Conservation (phyloP, 2,888 invertebrate genomes). For the Lathronympha strigana region DNA sequence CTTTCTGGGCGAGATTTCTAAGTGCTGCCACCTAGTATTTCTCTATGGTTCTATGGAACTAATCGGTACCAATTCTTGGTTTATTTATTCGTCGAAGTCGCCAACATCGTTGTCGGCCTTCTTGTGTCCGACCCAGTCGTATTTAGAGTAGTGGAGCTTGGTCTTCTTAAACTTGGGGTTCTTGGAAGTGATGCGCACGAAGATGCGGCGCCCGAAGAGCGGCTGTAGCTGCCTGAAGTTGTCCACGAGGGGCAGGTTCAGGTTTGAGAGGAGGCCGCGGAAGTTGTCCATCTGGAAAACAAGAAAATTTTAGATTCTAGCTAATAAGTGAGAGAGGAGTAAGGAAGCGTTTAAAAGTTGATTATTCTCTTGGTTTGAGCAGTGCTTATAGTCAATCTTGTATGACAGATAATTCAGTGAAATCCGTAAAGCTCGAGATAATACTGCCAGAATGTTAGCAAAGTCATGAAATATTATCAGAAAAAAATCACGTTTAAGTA, state of each 20-base stretch:
- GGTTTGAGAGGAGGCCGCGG: slow-evolving; percentile 85
- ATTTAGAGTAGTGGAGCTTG: slow-evolving; percentile 85
- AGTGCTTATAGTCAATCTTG: no score
- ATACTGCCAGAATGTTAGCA: no score
- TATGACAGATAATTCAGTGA: no score
- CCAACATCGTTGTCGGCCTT: slow-evolving; percentile 77
- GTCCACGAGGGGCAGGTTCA: slow-evolving; percentile 86
- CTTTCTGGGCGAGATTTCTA: no score
- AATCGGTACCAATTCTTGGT: not conserved
- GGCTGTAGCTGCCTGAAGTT: slow-evolving; percentile 88
- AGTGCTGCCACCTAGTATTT: slow-evolving; percentile 3
- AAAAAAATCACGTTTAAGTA: no score
- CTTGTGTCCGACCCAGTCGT: slow-evolving; percentile 86
- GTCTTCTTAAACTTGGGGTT: slow-evolving; percentile 84
- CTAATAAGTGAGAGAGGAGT: no score
- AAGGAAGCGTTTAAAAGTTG: no score
- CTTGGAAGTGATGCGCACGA: slow-evolving; percentile 85
- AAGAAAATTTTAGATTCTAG: no score
- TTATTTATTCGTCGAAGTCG: slow-evolving; percentile 74
- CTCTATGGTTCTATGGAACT: slow-evolving; percentile 7
- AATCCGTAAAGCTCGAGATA: no score
- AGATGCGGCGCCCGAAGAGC: slow-evolving; percentile 87
- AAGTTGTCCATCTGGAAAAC: slow-evolving; percentile 85
- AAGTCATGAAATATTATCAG: no score
- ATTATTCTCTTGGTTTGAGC: no score